Evolutionary conservation across 2,888 invertebrate genomes (phyloP).

Genomic region (Eupithecia pulchellata): DNA sequence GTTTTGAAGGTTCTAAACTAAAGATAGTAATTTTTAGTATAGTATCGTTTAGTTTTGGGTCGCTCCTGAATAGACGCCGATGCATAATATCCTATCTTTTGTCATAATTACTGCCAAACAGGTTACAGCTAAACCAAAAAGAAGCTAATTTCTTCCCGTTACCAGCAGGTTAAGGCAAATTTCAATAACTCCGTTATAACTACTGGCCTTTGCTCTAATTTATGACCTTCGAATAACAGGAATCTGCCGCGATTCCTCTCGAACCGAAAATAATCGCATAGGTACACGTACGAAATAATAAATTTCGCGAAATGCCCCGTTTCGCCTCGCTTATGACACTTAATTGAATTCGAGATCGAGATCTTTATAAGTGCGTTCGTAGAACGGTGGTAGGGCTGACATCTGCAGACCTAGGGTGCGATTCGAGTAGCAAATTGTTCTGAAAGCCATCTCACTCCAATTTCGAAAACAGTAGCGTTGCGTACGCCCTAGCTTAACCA

Average conservation of each 20-base stretch:
- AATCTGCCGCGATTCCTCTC: conserved; percentile 23
- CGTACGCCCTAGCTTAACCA: too few relatives aligned
- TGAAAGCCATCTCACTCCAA: not conserved
- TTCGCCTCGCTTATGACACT: conserved; percentile 77
- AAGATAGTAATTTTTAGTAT: too few relatives aligned
- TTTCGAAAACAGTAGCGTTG: too few relatives aligned
- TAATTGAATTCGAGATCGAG: conserved; percentile 82
- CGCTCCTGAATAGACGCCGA: too few relatives aligned
- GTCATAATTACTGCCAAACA: not conserved
- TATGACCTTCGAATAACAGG: conserved; percentile 37
- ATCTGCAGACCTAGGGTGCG: not conserved
- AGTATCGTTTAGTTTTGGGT: too few relatives aligned
- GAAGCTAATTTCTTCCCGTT: not conserved
- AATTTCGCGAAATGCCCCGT: conserved; percentile 67
- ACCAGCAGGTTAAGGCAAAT: conserved; percentile 9
- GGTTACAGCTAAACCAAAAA: not conserved
- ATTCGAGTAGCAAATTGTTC: not conserved
- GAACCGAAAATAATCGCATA: conserved; percentile 43
- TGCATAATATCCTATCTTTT: not conserved
- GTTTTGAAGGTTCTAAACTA: too few relatives aligned
- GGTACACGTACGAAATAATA: conserved; percentile 75
- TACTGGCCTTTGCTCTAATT: conserved; percentile 34
- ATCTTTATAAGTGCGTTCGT: conserved; percentile 77
- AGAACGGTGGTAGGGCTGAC: conserved; percentile 71
- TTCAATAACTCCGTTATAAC: conserved; percentile 27